These are phyloP conservation scores for Australoheros facetus DNA, from an alignment of 2,797 vertebrate species.

Conservation along the genomic window DNA sequence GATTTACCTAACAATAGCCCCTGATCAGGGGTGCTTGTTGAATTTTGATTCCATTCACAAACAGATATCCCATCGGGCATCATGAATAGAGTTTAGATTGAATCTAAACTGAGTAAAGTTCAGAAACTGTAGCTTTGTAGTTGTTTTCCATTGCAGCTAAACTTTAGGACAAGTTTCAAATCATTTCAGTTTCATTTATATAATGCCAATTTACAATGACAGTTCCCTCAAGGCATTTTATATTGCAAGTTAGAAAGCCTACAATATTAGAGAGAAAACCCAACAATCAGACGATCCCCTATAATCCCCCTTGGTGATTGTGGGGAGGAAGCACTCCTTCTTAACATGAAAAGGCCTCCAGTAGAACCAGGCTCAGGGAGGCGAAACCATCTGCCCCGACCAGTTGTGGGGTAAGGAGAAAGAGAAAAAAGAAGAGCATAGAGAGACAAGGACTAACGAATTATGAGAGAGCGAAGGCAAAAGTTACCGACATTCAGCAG, in stretches of 20 bases:
- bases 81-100: background rate
- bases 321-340: background rate
- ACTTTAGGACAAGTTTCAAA: background rate
- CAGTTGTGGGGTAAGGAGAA: background rate
- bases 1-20: background rate
- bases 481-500: background rate
- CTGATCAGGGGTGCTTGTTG: background rate
- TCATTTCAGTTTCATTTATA: too few species aligned
- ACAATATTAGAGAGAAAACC: background rate
- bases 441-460: background rate
- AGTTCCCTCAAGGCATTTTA: background rate
- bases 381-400: rapidly evolving
- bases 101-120: background rate
- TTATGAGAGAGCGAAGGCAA: background rate
- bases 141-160: background rate
- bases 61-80: background rate
- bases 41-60: conserved; percentile 3
- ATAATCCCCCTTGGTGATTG: background rate
- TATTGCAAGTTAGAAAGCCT: background rate
- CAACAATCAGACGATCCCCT: background rate
- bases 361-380: background rate
- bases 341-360: background rate
- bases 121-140: background rate
- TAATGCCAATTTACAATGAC: background rate
- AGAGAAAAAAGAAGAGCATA: background rate